Base-by-base conservation (phyloP, 53 echinoderm and acorn worm genomes). In the Stichopus horrens region DNA sequence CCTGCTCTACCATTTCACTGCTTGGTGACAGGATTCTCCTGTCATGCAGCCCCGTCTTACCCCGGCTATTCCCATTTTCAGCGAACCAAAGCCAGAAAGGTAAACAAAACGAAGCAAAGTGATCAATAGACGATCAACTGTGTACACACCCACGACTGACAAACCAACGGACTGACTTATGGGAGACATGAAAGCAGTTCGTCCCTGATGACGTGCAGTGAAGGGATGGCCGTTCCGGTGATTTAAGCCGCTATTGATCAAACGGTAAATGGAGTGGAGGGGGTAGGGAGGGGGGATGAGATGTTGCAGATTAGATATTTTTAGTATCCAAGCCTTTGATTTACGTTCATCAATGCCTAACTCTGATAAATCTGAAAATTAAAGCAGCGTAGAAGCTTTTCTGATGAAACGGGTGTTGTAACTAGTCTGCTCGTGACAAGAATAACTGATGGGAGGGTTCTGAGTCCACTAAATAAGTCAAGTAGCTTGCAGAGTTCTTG, bases 111-210 rank as follows among this genome's bases (percentile, higher is more conserved):
- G n/a, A 55, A 16, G 54, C 51, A n/a, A 5, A 19, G 52, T 79
- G 53, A 79, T 79, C 79, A 79, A 55, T 79, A 53, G 18, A 79
- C 55, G 54, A 79, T 79, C 52, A 79, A 79, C 63, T 13, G 63
- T 63, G 63, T 8, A 63, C 16, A 63, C 63, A 63, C 16, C 8
- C 37, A 37, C 63, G 7, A 16, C 63, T 8, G 11, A 63, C 10
- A 63, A 10, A 13, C 10, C 63, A 63, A 63, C 63, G 16, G 63
- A 63, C 63, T 0, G 0, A 10, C 2, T 0, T 63, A 13, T 7
- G 63, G 16, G 7, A 16, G 5, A 63, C 11, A 63, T 63, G 37
- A 63, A 16, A 63, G 63, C 16, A 9, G 11, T 13, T 63, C 10
- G 0, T 13, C 16, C 8, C 63, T 63, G 63, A 63, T 0, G 7